Conservation (phyloP, 2,113 vertebrate genomes). For the Alligator sinensis region DNA sequence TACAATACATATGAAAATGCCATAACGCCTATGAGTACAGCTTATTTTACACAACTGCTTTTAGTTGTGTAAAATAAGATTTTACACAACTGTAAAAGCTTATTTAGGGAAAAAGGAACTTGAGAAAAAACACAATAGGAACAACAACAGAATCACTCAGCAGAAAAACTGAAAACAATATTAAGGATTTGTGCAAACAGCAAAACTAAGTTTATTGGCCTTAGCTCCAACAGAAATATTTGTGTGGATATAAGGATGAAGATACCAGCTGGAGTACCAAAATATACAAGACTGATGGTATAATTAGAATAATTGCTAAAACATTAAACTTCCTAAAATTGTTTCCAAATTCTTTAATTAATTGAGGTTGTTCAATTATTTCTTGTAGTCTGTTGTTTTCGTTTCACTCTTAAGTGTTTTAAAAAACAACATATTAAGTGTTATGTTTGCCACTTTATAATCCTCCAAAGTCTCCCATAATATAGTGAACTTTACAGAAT, state of each 20-base stretch:
- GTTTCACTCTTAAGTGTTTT: neutral
- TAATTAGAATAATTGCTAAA: neutral
- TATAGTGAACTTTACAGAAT: slow-evolving; percentile 18
- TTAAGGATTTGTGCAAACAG: neutral
- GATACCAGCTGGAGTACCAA: neutral
- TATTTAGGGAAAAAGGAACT: slow-evolving; percentile 6
- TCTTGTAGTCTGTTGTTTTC: neutral
- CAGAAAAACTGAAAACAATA: slow-evolving; percentile 13
- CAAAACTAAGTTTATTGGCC: neutral
- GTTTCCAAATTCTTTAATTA: neutral
- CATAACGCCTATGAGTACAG: neutral
- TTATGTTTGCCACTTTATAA: neutral
- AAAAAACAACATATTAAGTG: neutral
- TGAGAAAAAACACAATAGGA: slow-evolving; percentile 8
- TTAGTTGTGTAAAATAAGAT: too few species aligned
- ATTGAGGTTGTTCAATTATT: neutral
- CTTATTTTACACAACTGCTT: too few species aligned
- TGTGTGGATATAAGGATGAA: neutral
- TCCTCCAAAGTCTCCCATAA: neutral
- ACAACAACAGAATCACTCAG: slow-evolving; percentile 18
- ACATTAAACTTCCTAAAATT: neutral
- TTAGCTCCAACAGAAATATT: neutral
- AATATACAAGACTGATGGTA: neutral
- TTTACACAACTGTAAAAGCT: neutral
- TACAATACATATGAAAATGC: slow-evolving; percentile 16